Conservation (phyloP, 2,797 vertebrate species). For the Petrocephalus schoutedeni region DNA sequence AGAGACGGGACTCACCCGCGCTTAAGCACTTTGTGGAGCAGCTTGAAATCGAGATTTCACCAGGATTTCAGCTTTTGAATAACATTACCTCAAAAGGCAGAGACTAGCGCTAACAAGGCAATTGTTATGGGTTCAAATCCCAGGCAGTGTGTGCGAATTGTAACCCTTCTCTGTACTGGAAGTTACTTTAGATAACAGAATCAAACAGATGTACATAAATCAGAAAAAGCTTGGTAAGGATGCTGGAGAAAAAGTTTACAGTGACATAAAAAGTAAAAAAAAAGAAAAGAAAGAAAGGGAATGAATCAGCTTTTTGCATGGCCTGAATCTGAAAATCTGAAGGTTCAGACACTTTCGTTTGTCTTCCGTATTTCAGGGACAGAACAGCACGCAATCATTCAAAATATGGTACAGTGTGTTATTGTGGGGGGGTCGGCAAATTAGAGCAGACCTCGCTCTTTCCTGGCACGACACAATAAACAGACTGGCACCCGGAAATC, state of each 20-base stretch:
- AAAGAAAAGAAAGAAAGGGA: neutral
- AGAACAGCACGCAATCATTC: neutral
- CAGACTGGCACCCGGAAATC: neutral
- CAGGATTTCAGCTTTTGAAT: neutral
- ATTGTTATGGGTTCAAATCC: neutral
- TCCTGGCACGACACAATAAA: neutral
- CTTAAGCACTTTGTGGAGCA: neutral
- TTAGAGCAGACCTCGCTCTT: neutral
- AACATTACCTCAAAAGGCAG: neutral
- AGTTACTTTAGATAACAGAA: neutral
- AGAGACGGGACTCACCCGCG: neutral
- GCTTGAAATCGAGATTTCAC: neutral
- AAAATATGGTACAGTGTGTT: neutral
- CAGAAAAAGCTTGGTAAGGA: neutral
- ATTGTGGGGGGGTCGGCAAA: neutral
- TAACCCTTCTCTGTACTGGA: neutral
- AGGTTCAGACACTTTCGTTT: neutral
- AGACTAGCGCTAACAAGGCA: neutral
- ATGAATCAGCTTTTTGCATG: slow-evolving; percentile 1
- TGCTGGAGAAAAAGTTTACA: neutral
- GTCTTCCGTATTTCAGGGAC: neutral
- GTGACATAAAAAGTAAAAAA: neutral
- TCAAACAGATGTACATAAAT: neutral
- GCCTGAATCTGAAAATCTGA: neutral
- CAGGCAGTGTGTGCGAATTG: neutral